These are phyloP conservation scores for Ceuthmochares aereus DNA, from an alignment of 2,113 vertebrate species.

Conservation along the genomic window DNA sequence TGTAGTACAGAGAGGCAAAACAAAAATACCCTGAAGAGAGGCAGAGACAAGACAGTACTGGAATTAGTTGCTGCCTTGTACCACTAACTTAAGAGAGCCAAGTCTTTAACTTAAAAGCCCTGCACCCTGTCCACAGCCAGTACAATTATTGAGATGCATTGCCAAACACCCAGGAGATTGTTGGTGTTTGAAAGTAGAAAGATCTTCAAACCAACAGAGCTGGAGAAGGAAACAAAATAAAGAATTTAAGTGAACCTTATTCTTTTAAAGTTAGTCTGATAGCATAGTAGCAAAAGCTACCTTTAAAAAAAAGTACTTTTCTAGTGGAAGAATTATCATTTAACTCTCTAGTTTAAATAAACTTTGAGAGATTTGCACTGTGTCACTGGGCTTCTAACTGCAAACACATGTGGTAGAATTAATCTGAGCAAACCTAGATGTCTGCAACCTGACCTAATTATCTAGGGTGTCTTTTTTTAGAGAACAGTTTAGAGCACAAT, in stretches of 20 bases:
- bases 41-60: rapidly evolving
- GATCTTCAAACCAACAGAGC: background rate
- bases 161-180: background rate
- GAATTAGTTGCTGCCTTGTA: background rate
- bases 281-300: background rate
- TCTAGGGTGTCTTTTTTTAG: background rate
- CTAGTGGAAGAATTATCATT: background rate
- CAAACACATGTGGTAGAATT: background rate
- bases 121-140: background rate
- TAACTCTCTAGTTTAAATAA: background rate
- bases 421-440: background rate
- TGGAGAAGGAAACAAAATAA: background rate
- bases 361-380: background rate
- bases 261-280: background rate
- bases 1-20: background rate
- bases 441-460: background rate
- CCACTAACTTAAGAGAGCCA: background rate
- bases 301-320: background rate
- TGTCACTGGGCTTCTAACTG: background rate
- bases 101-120: background rate
- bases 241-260: background rate
- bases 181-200: background rate
- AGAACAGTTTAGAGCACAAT: background rate
- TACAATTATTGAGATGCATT: background rate
- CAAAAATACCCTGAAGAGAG: background rate